These are phyloP conservation scores for Epistrophe eligans DNA, from an alignment of 2,888 invertebrate species.

Conservation along the genomic window DNA sequence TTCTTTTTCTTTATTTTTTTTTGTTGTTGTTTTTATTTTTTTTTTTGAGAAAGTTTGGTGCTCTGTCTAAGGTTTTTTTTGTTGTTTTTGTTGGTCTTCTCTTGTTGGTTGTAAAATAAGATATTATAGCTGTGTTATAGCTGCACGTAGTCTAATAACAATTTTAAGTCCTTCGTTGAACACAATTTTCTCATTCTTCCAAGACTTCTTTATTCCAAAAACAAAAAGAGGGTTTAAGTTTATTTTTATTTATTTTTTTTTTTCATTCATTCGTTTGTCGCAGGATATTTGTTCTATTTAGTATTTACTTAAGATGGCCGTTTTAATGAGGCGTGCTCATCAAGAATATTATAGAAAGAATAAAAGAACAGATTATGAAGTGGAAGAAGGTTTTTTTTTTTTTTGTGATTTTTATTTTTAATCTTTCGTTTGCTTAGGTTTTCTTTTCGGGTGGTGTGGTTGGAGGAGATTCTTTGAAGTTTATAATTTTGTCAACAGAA, in stretches of 20 bases:
- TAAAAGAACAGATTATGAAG: conserved; percentile 70
- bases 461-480: conserved; percentile 53
- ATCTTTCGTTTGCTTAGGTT: conserved; percentile 65
- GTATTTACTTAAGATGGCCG: conserved; percentile 71
- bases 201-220: not conserved
- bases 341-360: conserved; percentile 53
- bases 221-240: conserved; percentile 19
- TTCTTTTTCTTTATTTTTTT: conserved; percentile 4
- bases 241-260: not conserved
- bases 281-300: conserved; percentile 57
- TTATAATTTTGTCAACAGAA: not conserved
- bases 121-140: conserved; percentile 57
- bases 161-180: conserved; percentile 72
- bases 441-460: not conserved
- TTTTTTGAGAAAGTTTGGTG: not conserved
- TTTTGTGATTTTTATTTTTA: conserved; percentile 38
- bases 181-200: conserved; percentile 65
- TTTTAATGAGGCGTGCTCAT: conserved; percentile 76
- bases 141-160: conserved; percentile 73
- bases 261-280: conserved; percentile 28
- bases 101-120: conserved; percentile 34
- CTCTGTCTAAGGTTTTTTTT: not conserved
- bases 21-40: too few relatives aligned
- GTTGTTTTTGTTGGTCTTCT: not conserved
- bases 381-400: conserved; percentile 49